Evolutionary conservation across 2,888 invertebrate genomes (phyloP), one percentile per base, ranked within the genome.

Genomic region (Tetragnatha montana): DNA sequence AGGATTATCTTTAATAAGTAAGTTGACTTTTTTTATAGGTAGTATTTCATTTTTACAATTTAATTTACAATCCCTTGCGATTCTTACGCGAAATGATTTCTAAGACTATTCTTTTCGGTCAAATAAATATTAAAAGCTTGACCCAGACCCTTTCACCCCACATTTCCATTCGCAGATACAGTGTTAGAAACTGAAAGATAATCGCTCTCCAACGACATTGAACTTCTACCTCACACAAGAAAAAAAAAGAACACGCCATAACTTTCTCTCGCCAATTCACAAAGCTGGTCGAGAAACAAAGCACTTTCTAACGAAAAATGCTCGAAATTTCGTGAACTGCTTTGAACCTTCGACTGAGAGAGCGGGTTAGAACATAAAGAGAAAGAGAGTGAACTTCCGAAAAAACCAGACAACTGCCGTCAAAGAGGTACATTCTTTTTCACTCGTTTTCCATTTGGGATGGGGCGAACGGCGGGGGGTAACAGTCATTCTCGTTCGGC

Each of bases 311-410:
- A 4, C 35, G 35, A 19, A 81, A 87, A 87, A 71, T 75, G 74
- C 35, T 82, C 51, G 50, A 75, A 87, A 70, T 87, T 22, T 60
- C n/a, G 68, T 87, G 87, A 81, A 87, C 87, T 79, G 73, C 81
- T 87, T 78, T 87, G 87, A 87, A 87, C 87, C 35, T 17, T 71
- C 49, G n/a, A 47, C 70, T 79, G 21, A n/a, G 22, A 49, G 22
- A 76, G 17, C 35, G 35, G 35, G 35, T 35, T 35, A 76, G 60
- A 49, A 74, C 70, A 81, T 73, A 19, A 50, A 21, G 68, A 50
- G 68, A 50, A 60, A 4, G 84, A 70, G 78, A 70, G 70, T 85
- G 85, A 78, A 85, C 85, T 85, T 85, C 78, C 69, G 49, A 47
- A 85, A 85, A 78, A 47, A 76, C 8, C 3, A 50, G 71, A 78